phyloP scores from a whole-genome alignment of 37 sponge, comb jelly and placozoan species.

The Spongilla lacustris region DNA sequence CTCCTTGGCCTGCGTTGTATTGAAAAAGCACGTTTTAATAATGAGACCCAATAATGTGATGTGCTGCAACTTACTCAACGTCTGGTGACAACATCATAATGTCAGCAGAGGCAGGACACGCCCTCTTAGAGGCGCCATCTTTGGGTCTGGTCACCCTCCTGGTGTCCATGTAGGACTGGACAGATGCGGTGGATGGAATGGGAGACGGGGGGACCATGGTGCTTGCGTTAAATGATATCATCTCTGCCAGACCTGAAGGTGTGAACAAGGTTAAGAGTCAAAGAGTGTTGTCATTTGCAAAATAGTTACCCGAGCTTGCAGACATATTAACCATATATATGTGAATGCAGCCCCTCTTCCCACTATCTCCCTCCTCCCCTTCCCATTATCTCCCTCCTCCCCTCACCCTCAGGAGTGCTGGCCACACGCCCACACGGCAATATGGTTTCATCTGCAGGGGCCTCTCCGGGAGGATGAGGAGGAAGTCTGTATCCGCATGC shows the following conservation, averaged over 20 bases:
- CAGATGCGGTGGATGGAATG: constrained; percentile 29
- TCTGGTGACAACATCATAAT: constrained; percentile 36
- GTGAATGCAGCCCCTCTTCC: no score
- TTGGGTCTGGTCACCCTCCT: background rate
- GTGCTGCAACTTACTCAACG: constrained; percentile 15
- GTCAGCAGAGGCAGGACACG: background rate
- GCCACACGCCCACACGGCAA: constrained; percentile 26
- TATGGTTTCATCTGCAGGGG: background rate
- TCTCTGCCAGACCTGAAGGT: constrained; percentile 37
- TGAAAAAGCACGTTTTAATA: background rate
- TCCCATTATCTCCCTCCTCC: background rate
- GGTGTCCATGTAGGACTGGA: constrained; percentile 2
- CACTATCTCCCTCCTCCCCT: background rate
- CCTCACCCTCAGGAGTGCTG: constrained; percentile 55
- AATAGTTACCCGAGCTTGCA: no score
- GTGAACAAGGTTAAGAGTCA: background rate
- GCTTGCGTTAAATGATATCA: constrained; percentile 61
- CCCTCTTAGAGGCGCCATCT: background rate
- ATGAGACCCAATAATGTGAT: no score
- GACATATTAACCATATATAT: no score
- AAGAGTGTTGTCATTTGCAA: no score
- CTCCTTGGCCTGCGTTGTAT: constrained; percentile 9
- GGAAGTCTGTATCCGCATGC: background rate
- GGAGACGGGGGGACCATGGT: constrained; percentile 65
- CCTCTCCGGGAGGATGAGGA: background rate